phyloP scores from a whole-genome alignment of 1,140 invertebrate species.

The Armadillidium nasatum region DNA sequence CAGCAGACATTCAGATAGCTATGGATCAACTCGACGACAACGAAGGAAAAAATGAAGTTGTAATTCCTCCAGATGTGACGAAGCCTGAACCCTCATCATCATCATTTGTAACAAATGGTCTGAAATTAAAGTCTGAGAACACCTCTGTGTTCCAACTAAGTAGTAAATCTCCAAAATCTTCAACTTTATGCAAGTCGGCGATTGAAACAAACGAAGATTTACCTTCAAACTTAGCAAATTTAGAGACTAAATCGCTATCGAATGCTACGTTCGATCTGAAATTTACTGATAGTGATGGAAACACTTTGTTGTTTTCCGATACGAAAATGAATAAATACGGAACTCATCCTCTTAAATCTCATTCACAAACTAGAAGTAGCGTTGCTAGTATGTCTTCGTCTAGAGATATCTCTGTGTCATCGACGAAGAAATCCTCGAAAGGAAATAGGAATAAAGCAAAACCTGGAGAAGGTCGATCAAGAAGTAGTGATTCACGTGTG shows the following conservation, averaged over 20 bases:
- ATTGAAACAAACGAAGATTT: not conserved
- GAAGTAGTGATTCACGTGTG: slow-evolving; percentile 42
- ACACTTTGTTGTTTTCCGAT: not conserved
- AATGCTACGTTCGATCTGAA: not conserved
- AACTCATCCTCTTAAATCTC: slow-evolving; percentile 22
- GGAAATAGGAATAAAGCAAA: slow-evolving; percentile 28
- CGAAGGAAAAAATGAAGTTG: slow-evolving; percentile 35
- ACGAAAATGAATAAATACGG: slow-evolving; percentile 28
- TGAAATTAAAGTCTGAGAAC: slow-evolving; percentile 30
- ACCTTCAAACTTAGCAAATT: not conserved
- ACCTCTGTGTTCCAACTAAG: slow-evolving; percentile 10
- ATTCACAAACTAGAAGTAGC: not conserved
- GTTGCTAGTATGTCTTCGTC: not conserved
- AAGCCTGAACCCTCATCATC: slow-evolving; percentile 33
- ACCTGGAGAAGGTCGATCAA: slow-evolving; percentile 37
- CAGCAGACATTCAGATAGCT: slow-evolving; percentile 41
- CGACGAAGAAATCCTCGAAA: slow-evolving; percentile 22
- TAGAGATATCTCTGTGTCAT: not conserved
- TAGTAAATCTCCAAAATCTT: not conserved
- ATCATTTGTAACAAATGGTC: slow-evolving; percentile 23
- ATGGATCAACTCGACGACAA: slow-evolving; percentile 42
- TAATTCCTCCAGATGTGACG: slow-evolving; percentile 42
- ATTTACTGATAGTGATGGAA: not conserved
- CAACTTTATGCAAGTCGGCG: too few relatives aligned
- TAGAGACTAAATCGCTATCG: not conserved